Percentiles rank a stretch among this genome's conserved stretches.
These are phyloP conservation scores for Crotalus viridis DNA, from an alignment of 2,113 vertebrate genomes.

Conservation along the genomic window DNA sequence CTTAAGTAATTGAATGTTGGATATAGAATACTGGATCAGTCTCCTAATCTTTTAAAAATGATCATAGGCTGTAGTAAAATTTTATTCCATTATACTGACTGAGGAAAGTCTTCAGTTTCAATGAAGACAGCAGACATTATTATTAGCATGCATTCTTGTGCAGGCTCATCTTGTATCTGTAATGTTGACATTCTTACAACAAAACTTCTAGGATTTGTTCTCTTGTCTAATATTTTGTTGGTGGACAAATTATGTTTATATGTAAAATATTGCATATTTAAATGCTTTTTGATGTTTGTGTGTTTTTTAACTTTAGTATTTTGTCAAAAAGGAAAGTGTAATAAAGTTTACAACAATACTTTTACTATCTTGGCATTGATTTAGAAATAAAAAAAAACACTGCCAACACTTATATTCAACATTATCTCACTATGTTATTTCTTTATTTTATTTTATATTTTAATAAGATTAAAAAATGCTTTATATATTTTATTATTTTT, in stretches of 20 bases:
- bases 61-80: background rate
- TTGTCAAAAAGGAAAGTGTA: constrained; percentile 33
- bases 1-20: background rate
- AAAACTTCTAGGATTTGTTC: background rate
- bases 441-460: background rate
- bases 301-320: constrained; percentile 26
- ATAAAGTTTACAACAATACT: constrained; percentile 45
- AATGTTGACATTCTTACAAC: background rate
- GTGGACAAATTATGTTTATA: background rate
- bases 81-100: background rate
- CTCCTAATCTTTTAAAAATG: background rate
- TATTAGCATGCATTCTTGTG: rapidly evolving
- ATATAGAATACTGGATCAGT: background rate
- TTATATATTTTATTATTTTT: background rate
- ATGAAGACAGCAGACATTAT: rapidly evolving
- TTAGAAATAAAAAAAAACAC: background rate
- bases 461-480: background rate
- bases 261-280: constrained; percentile 47
- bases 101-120: background rate
- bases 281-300: constrained; percentile 5
- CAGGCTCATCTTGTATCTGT: background rate
- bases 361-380: background rate
- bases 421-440: background rate
- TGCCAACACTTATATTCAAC: background rate
- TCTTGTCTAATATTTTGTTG: background rate